phyloP scores from a whole-genome alignment of 2,797 vertebrate genomes.

The Crypturellus tataupa region DNA sequence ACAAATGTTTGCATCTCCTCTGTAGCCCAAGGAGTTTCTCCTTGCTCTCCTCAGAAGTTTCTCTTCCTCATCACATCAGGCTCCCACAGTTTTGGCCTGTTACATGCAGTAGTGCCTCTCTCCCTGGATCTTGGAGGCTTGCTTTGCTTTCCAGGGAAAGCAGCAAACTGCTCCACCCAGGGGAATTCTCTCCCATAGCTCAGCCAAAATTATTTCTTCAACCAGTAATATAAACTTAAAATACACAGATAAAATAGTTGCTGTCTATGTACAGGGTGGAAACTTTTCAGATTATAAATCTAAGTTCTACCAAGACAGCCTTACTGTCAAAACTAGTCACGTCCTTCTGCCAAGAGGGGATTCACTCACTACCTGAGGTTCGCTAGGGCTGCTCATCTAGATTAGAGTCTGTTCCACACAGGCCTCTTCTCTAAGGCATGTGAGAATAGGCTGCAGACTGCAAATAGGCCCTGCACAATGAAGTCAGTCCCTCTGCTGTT shows the following conservation, averaged over 20 bases:
- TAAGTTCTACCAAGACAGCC: neutral
- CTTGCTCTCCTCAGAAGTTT: neutral
- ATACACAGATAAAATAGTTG: neutral
- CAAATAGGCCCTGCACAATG: neutral
- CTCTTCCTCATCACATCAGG: neutral
- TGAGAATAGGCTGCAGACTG: neutral
- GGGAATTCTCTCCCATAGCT: neutral
- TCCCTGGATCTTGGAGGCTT: too few species aligned
- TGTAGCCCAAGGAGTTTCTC: neutral
- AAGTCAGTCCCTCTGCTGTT: neutral
- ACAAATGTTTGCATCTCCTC: neutral
- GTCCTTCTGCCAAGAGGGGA: neutral
- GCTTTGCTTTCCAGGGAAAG: neutral
- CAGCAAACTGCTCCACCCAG: neutral
- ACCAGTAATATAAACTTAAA: neutral
- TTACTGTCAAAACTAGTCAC: neutral
- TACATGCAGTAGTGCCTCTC: fast-evolving
- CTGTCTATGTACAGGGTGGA: neutral
- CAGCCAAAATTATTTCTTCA: neutral
- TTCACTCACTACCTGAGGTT: neutral
- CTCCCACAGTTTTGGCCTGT: neutral
- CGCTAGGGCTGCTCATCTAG: neutral
- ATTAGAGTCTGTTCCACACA: neutral
- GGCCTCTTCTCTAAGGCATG: neutral
- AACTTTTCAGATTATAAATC: neutral